These are phyloP conservation scores for Bos javanicus DNA, from an alignment of 2,113 vertebrate species.

Conservation along the genomic window DNA sequence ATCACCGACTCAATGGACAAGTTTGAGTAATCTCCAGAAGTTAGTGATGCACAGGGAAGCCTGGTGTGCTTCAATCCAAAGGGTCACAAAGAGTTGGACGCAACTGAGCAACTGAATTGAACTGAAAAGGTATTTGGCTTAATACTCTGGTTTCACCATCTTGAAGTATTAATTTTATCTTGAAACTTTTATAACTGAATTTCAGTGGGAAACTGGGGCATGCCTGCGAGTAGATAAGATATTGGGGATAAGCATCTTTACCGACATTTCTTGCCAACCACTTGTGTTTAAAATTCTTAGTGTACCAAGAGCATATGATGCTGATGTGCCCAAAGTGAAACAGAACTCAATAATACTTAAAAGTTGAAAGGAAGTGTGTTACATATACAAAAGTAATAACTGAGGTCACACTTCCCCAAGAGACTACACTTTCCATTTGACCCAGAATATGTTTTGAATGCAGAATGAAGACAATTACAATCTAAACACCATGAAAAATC, in stretches of 20 bases:
- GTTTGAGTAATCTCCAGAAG: neutral
- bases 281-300: neutral
- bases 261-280: neutral
- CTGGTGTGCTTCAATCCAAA: neutral
- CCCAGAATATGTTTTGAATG: neutral
- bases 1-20: neutral
- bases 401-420: neutral
- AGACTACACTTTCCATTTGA: neutral
- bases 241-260: neutral
- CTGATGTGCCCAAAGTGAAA: neutral
- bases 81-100: fast-evolving
- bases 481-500: neutral
- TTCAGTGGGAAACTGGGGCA: neutral
- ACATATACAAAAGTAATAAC: neutral
- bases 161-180: neutral
- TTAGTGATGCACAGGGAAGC: neutral
- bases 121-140: neutral
- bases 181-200: neutral
- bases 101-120: too few relatives aligned
- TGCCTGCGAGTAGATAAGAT: neutral
- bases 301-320: neutral
- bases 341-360: neutral
- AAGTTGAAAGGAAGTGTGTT: neutral
- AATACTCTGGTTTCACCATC: neutral
- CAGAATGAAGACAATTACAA: neutral